phyloP scores from a whole-genome alignment of 2,113 vertebrate species.

The Ardeotis arabs region DNA sequence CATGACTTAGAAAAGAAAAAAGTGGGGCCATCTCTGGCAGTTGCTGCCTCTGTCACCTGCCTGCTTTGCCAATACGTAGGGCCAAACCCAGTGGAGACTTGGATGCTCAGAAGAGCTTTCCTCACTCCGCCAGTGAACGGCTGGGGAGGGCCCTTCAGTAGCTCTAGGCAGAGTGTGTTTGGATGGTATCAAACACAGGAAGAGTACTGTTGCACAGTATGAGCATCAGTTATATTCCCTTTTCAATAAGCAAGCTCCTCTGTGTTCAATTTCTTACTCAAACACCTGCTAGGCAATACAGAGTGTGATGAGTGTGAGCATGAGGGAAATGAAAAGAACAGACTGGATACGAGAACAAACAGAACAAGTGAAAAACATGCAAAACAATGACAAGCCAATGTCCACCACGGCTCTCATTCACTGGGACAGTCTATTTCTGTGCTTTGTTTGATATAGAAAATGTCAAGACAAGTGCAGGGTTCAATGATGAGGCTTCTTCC shows the following conservation, averaged over 20 bases:
- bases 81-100: background rate
- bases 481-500: background rate
- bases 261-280: background rate
- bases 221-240: background rate
- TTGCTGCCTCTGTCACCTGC: background rate
- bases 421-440: background rate
- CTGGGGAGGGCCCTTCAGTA: background rate
- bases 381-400: background rate
- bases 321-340: slow-evolving; percentile 1
- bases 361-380: background rate
- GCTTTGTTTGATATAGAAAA: background rate
- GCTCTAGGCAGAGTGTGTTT: background rate
- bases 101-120: background rate
- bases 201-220: background rate
- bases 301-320: background rate
- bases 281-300: background rate
- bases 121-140: background rate
- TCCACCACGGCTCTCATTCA: background rate
- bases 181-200: background rate
- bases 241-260: background rate
- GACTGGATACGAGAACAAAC: background rate
- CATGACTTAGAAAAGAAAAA: background rate
- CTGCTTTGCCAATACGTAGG: background rate
- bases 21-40: background rate
- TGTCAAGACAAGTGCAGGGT: background rate